Evolutionary conservation across 1,140 invertebrate genomes (phyloP).

Genomic region (Drosophila tristis): DNA sequence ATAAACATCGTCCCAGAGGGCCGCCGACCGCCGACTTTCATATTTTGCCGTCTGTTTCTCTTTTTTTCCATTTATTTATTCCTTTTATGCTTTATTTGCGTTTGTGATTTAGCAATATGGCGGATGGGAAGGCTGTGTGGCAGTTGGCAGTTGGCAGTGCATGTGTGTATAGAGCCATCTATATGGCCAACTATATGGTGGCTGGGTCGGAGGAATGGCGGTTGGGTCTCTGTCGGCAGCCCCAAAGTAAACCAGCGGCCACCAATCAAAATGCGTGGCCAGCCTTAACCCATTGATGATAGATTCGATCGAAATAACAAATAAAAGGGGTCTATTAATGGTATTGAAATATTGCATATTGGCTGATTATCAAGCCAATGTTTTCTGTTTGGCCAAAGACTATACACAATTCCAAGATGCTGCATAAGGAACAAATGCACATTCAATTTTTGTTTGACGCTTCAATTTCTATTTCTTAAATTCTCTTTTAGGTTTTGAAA

Average conservation of each 20-base stretch:
- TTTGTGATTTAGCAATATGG: slow-evolving; percentile 81
- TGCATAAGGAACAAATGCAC: too few relatives aligned
- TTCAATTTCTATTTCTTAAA: too few relatives aligned
- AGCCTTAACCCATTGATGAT: slow-evolving; percentile 18
- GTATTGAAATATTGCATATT: too few relatives aligned
- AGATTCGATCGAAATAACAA: not conserved
- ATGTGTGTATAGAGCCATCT: not conserved
- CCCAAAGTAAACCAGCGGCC: slow-evolving; percentile 36
- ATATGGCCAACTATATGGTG: slow-evolving; percentile 20
- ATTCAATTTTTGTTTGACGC: too few relatives aligned
- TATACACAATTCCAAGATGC: too few relatives aligned
- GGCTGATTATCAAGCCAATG: too few relatives aligned
- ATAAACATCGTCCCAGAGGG: slow-evolving; percentile 51
- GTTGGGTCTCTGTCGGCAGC: slow-evolving; percentile 29
- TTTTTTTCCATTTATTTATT: slow-evolving; percentile 48
- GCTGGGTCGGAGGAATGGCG: slow-evolving; percentile 10
- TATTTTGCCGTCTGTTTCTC: slow-evolving; percentile 76
- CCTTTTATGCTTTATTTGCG: slow-evolving; percentile 73
- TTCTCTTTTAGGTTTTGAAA: too few relatives aligned
- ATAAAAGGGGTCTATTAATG: too few relatives aligned
- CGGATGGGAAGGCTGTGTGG: slow-evolving; percentile 25
- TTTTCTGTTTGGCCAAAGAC: too few relatives aligned
- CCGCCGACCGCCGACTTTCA: slow-evolving; percentile 54
- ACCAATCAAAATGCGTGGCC: slow-evolving; percentile 39
- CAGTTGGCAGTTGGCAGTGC: slow-evolving; percentile 11